These are phyloP conservation scores for Campoplex capitator DNA, from an alignment of 2,888 invertebrate species.

Conservation along the genomic window DNA sequence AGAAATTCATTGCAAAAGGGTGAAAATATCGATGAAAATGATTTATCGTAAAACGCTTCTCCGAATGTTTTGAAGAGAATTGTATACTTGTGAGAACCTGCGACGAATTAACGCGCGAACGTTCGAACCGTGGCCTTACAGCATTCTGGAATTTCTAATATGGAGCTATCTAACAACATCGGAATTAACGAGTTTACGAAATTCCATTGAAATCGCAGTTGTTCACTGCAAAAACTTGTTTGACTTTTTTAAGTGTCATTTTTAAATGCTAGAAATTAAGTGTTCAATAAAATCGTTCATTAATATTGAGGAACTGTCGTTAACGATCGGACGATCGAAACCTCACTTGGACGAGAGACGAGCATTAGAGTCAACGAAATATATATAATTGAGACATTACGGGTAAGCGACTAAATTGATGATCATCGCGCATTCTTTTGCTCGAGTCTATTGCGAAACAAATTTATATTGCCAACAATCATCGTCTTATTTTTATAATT, in stretches of 20 bases:
- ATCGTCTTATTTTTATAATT: conserved; percentile 13
- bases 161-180: neutral
- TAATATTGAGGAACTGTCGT: neutral
- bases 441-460: conserved; percentile 40
- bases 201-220: neutral
- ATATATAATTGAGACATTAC: neutral
- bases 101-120: neutral
- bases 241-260: neutral
- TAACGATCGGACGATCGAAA: neutral
- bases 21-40: neutral
- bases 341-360: neutral
- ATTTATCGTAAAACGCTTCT: neutral
- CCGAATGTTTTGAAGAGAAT: neutral
- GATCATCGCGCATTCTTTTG: conserved; percentile 45
- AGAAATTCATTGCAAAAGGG: neutral
- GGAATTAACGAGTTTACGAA: conserved; percentile 8
- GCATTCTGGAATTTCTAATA: conserved; percentile 10
- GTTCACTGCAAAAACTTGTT: conserved; percentile 1
- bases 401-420: conserved; percentile 15
- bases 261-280: neutral
- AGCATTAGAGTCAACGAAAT: neutral
- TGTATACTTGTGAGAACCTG: neutral
- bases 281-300: neutral
- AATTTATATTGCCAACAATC: neutral
- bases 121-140: neutral